Percentiles rank a stretch among this genome's conserved stretches.
Conservation (phyloP, 2,113 vertebrate species). For the Cettia cetti region DNA sequence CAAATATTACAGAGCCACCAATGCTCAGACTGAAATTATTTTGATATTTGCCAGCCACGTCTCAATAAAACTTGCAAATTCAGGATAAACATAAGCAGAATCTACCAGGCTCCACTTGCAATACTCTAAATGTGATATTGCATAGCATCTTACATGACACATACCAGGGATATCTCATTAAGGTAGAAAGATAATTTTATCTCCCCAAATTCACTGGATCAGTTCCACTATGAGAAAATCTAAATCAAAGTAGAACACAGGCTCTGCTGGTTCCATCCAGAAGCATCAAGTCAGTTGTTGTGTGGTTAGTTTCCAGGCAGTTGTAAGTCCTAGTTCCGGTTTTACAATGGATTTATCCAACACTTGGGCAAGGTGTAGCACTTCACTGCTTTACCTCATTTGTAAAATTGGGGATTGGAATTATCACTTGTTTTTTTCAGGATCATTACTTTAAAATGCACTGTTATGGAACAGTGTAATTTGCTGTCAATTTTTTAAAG, state of each 20-base stretch:
- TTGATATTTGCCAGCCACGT: neutral
- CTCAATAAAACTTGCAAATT: neutral
- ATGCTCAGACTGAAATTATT: neutral
- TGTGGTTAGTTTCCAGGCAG: neutral
- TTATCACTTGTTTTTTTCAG: neutral
- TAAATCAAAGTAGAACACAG: neutral
- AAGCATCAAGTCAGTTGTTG: neutral
- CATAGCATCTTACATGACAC: neutral
- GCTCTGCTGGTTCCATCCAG: neutral
- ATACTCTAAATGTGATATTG: neutral
- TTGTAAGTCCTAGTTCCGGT: neutral
- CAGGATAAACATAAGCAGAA: neutral
- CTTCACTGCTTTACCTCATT: neutral
- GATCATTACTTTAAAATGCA: neutral
- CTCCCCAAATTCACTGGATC: neutral
- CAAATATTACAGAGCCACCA: neutral
- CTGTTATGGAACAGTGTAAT: neutral
- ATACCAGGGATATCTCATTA: neutral
- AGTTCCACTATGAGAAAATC: neutral
- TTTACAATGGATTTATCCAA: neutral
- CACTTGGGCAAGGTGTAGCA: neutral
- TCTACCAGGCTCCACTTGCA: neutral
- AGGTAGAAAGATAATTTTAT: neutral
- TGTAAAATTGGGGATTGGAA: neutral
- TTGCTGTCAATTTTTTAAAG: neutral